Base-by-base conservation (phyloP, 2,113 vertebrate species). In the Hucho hucho region DNA sequence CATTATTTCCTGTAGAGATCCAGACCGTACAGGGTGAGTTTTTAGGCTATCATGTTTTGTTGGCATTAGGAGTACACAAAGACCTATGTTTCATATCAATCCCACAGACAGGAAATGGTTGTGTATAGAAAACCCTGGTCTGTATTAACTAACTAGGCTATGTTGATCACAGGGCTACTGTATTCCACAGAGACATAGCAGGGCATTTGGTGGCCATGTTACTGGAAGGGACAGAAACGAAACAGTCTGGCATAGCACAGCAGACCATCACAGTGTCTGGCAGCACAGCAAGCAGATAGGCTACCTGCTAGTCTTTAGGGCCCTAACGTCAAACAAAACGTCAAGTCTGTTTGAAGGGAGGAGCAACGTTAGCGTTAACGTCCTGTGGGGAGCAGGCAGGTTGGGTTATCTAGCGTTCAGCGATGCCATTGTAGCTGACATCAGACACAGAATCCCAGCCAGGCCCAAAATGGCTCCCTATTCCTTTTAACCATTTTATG, bases 371-470 rank as follows among this genome's bases (percentile, higher is more conserved):
- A 49, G 14, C 14, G 14, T 16, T 4, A 22, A 22, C 7, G 58
- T 20, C 16, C 6, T 0, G 64, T 12, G 64, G 64, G 26, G 16
- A 26, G 64, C 24, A 7, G 28, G 18, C 3, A 26, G 64, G 64
- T 13, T 12, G 64, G 22, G 69, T 69, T 69, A 69, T 61, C 66
- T 46, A 61, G 24, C 14, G 12, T 28, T 66, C 64, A 9, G n/a
- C 3, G 59, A 7, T 63, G 66, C 32, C 66, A 67, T 56, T 59
- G 75, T 43, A 49, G 68, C 26, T 37, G n/a, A 76, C 67, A 43
- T 69, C 32, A 43, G 20, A 69, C 26, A 43, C 18, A 22, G 59
- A 9, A 7, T n/a, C 59, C 22, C 59, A 12, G 59, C 59, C 22
- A 0, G 6, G 59, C n/a, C n/a, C 22, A 13, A 16, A 53, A 53